Evolutionary conservation across 2,888 invertebrate genomes (phyloP).

Genomic region (Malachius bipustulatus): DNA sequence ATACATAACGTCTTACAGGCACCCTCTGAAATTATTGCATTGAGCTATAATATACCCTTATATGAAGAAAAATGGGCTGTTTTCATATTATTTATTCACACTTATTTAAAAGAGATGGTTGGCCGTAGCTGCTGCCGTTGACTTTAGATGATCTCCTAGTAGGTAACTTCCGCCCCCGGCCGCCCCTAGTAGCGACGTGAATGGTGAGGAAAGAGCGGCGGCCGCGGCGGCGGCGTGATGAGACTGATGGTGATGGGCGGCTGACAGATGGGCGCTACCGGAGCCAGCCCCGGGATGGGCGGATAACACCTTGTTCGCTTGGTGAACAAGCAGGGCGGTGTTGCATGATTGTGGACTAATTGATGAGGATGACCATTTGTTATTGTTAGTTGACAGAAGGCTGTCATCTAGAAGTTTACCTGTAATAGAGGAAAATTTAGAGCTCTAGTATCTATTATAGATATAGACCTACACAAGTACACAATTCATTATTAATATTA

Average conservation of each 20-base stretch:
- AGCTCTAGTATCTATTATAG: not conserved
- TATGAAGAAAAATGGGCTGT: constrained; percentile 19
- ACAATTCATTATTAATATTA: constrained; percentile 1
- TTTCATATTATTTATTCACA: too few species aligned
- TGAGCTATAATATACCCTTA: too few species aligned
- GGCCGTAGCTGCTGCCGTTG: constrained; percentile 44
- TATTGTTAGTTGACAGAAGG: constrained; percentile 34
- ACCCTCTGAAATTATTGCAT: too few species aligned
- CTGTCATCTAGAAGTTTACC: constrained; percentile 37
- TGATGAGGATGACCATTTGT: constrained; percentile 37
- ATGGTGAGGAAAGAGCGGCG: constrained; percentile 49
- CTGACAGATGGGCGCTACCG: constrained; percentile 19
- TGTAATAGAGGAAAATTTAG: constrained; percentile 25
- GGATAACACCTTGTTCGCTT: constrained; percentile 38
- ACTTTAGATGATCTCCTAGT: constrained; percentile 49
- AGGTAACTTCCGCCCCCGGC: constrained; percentile 47
- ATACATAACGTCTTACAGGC: too few species aligned
- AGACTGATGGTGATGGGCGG: constrained; percentile 39
- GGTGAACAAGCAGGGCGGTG: constrained; percentile 37
- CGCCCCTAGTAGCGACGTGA: constrained; percentile 44
- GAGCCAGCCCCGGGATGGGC: constrained; percentile 35
- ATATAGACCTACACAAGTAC: constrained; percentile 3
- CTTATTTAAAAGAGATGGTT: constrained; percentile 56
- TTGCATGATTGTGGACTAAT: constrained; percentile 38
- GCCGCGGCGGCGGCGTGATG: constrained; percentile 49